phyloP scores from a whole-genome alignment of 92 coral and sea anemone species.

The Virgularia gustaviana region DNA sequence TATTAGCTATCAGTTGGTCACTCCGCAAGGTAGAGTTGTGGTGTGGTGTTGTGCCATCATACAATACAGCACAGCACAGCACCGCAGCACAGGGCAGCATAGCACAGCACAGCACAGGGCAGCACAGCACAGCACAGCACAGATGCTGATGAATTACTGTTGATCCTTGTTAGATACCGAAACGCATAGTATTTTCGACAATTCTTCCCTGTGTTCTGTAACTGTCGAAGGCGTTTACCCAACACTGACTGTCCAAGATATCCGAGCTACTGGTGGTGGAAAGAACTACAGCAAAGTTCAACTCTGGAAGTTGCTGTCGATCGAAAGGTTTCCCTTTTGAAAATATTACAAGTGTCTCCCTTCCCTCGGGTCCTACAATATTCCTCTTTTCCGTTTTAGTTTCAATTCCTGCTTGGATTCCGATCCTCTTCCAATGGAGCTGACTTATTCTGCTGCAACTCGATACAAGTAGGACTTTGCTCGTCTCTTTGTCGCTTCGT shows the following conservation, averaged over 20 bases:
- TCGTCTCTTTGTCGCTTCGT: too few species aligned
- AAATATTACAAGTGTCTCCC: neutral
- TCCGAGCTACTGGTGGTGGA: conserved; percentile 76
- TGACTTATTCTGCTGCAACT: conserved; percentile 83
- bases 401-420: conserved; percentile 89
- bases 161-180: neutral
- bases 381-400: conserved; percentile 43
- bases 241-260: conserved; percentile 71
- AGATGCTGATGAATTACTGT: neutral
- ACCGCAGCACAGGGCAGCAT: neutral
- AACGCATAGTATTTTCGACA: neutral
- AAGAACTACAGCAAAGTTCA: conserved; percentile 82
- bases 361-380: neutral
- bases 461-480: conserved; percentile 68
- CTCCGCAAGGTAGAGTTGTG: conserved; percentile 57
- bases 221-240: conserved; percentile 84
- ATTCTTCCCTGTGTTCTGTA: conserved; percentile 6
- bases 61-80: neutral
- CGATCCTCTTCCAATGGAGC: conserved; percentile 89
- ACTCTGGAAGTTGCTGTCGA: conserved; percentile 80
- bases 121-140: neutral
- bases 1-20: conserved; percentile 68
- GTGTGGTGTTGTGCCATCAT: neutral
- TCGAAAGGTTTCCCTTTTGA: conserved; percentile 63
- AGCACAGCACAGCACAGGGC: neutral